Conservation (phyloP, 2,113 vertebrate species). For the Notiomystis cincta region DNA sequence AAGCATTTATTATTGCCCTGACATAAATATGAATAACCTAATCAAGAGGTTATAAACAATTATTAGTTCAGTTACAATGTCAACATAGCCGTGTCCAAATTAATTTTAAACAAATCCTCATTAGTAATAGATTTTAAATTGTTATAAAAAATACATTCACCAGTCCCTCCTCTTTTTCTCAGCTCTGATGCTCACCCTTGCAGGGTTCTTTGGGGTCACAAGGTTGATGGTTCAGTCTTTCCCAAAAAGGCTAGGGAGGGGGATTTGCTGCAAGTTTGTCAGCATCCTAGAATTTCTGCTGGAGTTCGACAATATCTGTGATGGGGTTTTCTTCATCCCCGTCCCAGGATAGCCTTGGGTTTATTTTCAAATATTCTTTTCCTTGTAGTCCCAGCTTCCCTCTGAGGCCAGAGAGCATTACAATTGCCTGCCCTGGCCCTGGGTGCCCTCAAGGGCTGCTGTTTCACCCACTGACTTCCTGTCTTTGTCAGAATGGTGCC, state of each 20-base stretch:
- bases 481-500: not conserved
- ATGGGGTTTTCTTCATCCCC: not conserved
- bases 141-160: not conserved
- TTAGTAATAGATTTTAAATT: not conserved
- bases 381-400: not conserved
- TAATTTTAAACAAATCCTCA: not conserved
- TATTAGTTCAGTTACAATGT: not conserved
- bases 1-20: not conserved
- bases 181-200: not conserved
- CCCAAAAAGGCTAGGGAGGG: not conserved
- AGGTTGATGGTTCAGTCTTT: not conserved
- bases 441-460: not conserved
- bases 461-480: not conserved
- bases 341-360: not conserved
- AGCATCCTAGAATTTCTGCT: not conserved
- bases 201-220: not conserved
- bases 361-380: not conserved
- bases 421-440: not conserved
- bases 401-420: not conserved
- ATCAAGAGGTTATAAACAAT: not conserved
- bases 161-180: not conserved
- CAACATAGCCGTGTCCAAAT: not conserved
- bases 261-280: not conserved
- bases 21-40: not conserved
- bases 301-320: accelerated